A percentile compares a stretch with the other conserved stretches of the same genome.
Evolutionary conservation across 2,888 invertebrate genomes (phyloP).

Genomic region (Drosophila yooni): DNA sequence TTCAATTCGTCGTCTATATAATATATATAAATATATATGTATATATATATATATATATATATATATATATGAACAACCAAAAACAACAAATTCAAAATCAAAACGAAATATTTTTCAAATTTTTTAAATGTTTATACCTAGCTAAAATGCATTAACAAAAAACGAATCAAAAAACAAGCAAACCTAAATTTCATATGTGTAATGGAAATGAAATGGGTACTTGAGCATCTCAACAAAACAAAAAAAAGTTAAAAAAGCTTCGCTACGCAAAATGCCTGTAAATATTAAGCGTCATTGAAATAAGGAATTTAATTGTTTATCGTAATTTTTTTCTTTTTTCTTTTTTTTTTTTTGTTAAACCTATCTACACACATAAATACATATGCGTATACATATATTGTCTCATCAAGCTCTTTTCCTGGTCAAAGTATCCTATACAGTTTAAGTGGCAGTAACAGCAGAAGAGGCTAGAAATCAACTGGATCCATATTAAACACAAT

Average conservation of each 20-base stretch:
- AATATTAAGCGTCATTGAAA: slow-evolving; percentile 58
- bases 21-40: slow-evolving; percentile 27
- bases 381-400: slow-evolving; percentile 1
- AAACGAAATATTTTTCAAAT: slow-evolving; percentile 70
- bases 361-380: not conserved
- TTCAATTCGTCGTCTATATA: slow-evolving; percentile 65
- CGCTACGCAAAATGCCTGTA: slow-evolving; percentile 77
- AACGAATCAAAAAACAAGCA: slow-evolving; percentile 18
- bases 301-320: slow-evolving; percentile 30
- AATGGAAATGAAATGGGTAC: slow-evolving; percentile 47
- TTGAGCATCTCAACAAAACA: slow-evolving; percentile 47
- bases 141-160: slow-evolving; percentile 51
- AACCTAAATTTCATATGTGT: slow-evolving; percentile 24
- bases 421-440: slow-evolving; percentile 54
- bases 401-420: slow-evolving; percentile 57
- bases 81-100: slow-evolving; percentile 49
- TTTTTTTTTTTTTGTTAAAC: not conserved
- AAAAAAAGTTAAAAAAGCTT: slow-evolving; percentile 47
- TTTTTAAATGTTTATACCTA: slow-evolving; percentile 74
- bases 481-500: slow-evolving; percentile 4
- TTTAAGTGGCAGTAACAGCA: slow-evolving; percentile 35
- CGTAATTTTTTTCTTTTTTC: not conserved
- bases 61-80: slow-evolving; percentile 16
- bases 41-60: slow-evolving; percentile 32
- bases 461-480: slow-evolving; percentile 33